A percentile compares a stretch with the other conserved stretches of the same genome.
Conservation (phyloP, 2,888 invertebrate genomes). For the Drosophila cognata region DNA sequence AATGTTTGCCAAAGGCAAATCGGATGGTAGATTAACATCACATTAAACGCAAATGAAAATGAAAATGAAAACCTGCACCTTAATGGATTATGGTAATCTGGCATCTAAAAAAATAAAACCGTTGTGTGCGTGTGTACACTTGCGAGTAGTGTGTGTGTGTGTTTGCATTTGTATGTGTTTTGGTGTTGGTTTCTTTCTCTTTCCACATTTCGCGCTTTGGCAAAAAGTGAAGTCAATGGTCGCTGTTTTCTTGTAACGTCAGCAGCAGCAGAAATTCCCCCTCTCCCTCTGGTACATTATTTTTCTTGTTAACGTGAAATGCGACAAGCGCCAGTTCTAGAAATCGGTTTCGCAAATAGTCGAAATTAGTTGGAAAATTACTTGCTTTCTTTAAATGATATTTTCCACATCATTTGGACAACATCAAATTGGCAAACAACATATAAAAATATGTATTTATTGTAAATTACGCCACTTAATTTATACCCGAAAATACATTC, state of each 20-base stretch:
- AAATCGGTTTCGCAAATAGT: conserved; percentile 24
- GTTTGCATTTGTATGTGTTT: conserved; percentile 4
- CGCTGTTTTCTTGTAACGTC: conserved; percentile 56
- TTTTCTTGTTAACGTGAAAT: conserved; percentile 64
- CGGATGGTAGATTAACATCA: conserved; percentile 74
- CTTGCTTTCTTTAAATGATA: conserved; percentile 54
- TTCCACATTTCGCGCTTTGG: conserved; percentile 5
- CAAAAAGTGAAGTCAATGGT: conserved; percentile 54
- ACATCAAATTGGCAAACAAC: background rate
- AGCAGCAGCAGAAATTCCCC: conserved; percentile 18
- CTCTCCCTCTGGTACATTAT: conserved; percentile 16
- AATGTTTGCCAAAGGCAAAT: conserved; percentile 68
- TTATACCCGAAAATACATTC: background rate
- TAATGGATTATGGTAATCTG: conserved; percentile 49
- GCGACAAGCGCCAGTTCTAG: conserved; percentile 50
- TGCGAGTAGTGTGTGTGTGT: conserved; percentile 1
- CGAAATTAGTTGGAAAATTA: conserved; percentile 62
- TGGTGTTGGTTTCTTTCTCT: conserved; percentile 11
- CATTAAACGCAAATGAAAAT: conserved; percentile 50
- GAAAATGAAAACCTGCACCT: conserved; percentile 30
- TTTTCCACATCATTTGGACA: conserved; percentile 39
- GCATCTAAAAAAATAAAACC: conserved; percentile 24
- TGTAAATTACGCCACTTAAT: background rate
- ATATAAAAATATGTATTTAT: background rate
- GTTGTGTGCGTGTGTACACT: conserved; percentile 21